These are phyloP conservation scores for Stictonetta naevosa DNA, from an alignment of 2,113 vertebrate genomes.

Conservation along the genomic window DNA sequence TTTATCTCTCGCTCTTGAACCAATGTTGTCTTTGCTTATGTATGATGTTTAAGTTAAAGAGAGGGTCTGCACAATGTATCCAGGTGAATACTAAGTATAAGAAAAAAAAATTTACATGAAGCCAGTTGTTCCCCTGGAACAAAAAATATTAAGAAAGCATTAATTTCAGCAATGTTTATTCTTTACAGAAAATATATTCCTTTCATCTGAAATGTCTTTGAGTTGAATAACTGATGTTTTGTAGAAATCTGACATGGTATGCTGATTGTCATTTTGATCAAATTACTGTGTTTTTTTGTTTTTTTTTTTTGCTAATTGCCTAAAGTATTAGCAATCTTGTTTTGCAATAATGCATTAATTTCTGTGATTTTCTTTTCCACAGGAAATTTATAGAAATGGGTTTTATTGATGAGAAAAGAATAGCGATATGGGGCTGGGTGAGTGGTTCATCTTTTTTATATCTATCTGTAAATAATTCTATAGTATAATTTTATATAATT, in stretches of 20 bases:
- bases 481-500: background rate
- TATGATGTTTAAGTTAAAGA: background rate
- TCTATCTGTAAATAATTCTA: background rate
- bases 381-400: slow-evolving; percentile 87
- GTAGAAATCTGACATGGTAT: slow-evolving; percentile 16
- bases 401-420: slow-evolving; percentile 84
- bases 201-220: background rate
- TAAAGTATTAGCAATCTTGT: background rate
- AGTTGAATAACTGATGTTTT: background rate
- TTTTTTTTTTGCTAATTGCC: background rate
- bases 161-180: background rate
- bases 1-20: background rate
- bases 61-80: background rate
- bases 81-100: background rate
- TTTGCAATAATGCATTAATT: slow-evolving; percentile 55
- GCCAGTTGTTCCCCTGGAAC: background rate
- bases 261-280: slow-evolving; percentile 29
- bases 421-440: slow-evolving; percentile 89
- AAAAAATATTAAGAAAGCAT: background rate
- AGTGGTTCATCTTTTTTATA: slow-evolving; percentile 52
- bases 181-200: background rate
- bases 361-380: slow-evolving; percentile 64
- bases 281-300: background rate
- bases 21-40: background rate
- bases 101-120: background rate